Evolutionary conservation across 2,113 vertebrate genomes (phyloP), one percentile per base, ranked within the genome.

Genomic region (Promerops cafer): DNA sequence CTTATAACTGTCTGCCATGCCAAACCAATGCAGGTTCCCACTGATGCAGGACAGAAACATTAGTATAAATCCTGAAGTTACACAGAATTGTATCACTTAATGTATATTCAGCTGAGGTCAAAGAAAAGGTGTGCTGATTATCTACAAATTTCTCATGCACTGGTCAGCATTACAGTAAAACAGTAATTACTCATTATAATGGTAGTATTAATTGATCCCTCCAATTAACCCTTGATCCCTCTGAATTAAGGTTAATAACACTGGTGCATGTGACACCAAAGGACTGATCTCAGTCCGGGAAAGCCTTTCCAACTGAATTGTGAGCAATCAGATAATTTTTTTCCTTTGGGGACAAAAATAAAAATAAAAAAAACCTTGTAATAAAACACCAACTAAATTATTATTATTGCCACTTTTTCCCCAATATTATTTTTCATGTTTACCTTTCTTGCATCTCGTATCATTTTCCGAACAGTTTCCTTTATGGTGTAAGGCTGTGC

Each of bases 391-490:
- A 63, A 47, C 42, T 52, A 83, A 21, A 61, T 77, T 23, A 64
- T 53, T 70, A 69, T 52, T 74, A 93, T 6, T 83, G 42, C 1
- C 7, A 66, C 2, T 30, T 87, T 83, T 65, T 3, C 1, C 5
- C 33, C 28, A 50, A 1, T 27, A 86, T 49, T 57, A 78, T 35
- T 77, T 84, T 85, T 77, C 19, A 64, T 3, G 8, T 88, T 98
- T 99, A 99, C 99, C 99, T 99, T 98, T 98, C 98, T 99, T 76
- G 99, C 99, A 78, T 99, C 98, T 94, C 99, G 98, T 70, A 99
- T 98, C 75, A 98, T 97, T 97, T 99, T 99, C 84, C 99, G 98
- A 91, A 99, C 78, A 64, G 99, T 98, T 92, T 99, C 99, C 97
- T 99, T 99, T 97, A 99, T 99, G 27, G 98, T 99, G 44, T 98